phyloP scores from a whole-genome alignment of 2,797 vertebrate species.

The Orestias chungarensis region DNA sequence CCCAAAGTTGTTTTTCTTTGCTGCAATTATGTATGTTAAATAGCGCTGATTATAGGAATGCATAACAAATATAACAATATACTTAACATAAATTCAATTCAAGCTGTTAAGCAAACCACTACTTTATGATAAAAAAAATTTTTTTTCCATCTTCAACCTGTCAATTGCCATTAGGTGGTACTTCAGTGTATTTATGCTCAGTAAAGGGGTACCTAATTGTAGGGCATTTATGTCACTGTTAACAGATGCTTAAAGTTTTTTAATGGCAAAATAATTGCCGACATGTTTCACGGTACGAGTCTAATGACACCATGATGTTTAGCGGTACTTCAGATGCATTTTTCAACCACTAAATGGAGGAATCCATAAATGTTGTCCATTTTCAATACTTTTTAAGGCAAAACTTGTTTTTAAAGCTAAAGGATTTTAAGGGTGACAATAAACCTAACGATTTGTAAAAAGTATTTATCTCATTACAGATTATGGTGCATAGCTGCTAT shows the following conservation, averaged over 20 bases:
- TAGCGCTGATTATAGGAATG: no score
- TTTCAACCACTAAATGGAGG: background rate
- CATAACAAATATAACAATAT: no score
- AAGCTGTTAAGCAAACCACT: background rate
- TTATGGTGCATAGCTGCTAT: background rate
- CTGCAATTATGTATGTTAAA: no score
- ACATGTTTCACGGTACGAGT: conserved; percentile 1
- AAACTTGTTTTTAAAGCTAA: background rate
- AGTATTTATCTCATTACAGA: background rate
- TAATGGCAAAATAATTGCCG: conserved; percentile 3
- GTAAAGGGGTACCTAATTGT: background rate
- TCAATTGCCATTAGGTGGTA: background rate
- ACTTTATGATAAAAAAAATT: background rate
- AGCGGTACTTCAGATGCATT: background rate
- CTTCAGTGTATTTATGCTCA: background rate
- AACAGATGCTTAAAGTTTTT: conserved; percentile 13
- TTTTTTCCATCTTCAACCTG: background rate
- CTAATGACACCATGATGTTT: background rate
- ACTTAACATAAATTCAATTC: background rate
- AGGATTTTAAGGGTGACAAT: background rate
- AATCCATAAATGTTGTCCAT: no score
- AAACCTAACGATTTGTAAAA: background rate
- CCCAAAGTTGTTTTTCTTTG: background rate
- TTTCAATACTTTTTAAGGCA: background rate
- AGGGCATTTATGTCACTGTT: conserved; percentile 4